Base-by-base conservation (phyloP, 2,888 invertebrate genomes). In the Polietes domitor region DNA sequence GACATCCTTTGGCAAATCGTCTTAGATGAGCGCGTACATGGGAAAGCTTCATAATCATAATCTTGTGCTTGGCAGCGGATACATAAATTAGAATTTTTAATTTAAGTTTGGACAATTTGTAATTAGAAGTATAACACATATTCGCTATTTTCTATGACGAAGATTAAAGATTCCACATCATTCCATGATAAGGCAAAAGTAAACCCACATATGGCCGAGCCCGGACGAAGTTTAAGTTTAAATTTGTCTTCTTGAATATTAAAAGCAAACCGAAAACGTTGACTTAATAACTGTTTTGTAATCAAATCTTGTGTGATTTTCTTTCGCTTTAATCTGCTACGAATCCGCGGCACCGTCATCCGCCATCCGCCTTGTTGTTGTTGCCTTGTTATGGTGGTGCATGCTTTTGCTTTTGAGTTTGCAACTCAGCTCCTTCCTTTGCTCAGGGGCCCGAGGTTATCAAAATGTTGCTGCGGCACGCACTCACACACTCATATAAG, bases 271-370 rank as follows among this genome's bases (percentile, higher is more conserved):
- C 47, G 15, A 61, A 61, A 61, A 28, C n/a, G 28, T 26, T 28
- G 61, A 75, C 68, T 72, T 72, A 58, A 73, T 73, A 82, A 76
- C 75, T 75, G 78, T 75, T 82, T 79, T 58, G 72, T 73, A 82
- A 41, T 50, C 63, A 73, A 53, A 61, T 24, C 17, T 37, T 21
- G 15, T 19, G 65, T 37, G 43, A 10, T 26, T 61, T n/a, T n/a
- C n/a, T n/a, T n/a, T n/a, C n/a, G n/a, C 68, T 41, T 77, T 80
- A 32, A 77, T 80, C 61, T 77, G 15, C 32, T 55, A n/a, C 24
- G 21, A 68, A 58, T n/a, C 15, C 12, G 47, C 70, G 19, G 61
- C 19, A 37, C 53, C 17, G 24, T 21, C 53, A 24, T 55, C 21
- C 65, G 37, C 53, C 17, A 28, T 61, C 28, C 61, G 19, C 28